Evolutionary conservation across 1,140 invertebrate genomes (phyloP).

Genomic region (Himalopsyche phryganea): DNA sequence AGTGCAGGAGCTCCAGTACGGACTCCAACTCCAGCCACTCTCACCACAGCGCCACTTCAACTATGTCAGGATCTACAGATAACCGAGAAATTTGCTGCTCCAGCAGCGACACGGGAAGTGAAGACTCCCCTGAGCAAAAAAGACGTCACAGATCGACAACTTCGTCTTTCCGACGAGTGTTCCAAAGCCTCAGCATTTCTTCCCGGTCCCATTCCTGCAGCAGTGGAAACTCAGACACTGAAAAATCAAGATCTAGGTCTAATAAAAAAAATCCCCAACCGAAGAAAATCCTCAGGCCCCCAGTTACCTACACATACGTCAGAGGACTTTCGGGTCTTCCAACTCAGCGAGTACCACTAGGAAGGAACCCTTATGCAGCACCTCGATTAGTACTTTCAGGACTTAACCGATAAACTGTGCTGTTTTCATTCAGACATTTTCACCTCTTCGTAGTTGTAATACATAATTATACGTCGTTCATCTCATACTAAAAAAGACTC

Average conservation of each 20-base stretch:
- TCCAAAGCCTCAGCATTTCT: conserved; percentile 63
- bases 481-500: conserved; percentile 17
- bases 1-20: conserved; percentile 56
- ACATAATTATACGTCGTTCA: not conserved
- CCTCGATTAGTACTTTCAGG: conserved; percentile 33
- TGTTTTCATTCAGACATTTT: not conserved
- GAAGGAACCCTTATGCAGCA: conserved; percentile 26
- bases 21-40: conserved; percentile 57
- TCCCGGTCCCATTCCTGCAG: conserved; percentile 61
- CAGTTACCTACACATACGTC: conserved; percentile 74
- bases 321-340: conserved; percentile 73
- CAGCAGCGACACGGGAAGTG: conserved; percentile 59
- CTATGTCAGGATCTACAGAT: conserved; percentile 28
- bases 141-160: conserved; percentile 62
- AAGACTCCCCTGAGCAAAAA: conserved; percentile 48
- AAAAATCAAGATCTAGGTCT: conserved; percentile 20
- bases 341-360: conserved; percentile 70
- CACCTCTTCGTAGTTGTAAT: too few species aligned
- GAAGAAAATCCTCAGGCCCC: conserved; percentile 67
- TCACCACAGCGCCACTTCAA: conserved; percentile 44
- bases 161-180: conserved; percentile 64
- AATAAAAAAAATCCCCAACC: conserved; percentile 60
- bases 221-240: conserved; percentile 32
- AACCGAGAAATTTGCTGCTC: conserved; percentile 48
- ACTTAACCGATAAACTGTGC: conserved; percentile 40